A percentile compares a stretch with the other conserved stretches of the same genome.
These are phyloP conservation scores for Chrysaora quinquecirrha DNA, from an alignment of 30 jellyfish, hydroid and myxozoan species.

Conservation along the genomic window DNA sequence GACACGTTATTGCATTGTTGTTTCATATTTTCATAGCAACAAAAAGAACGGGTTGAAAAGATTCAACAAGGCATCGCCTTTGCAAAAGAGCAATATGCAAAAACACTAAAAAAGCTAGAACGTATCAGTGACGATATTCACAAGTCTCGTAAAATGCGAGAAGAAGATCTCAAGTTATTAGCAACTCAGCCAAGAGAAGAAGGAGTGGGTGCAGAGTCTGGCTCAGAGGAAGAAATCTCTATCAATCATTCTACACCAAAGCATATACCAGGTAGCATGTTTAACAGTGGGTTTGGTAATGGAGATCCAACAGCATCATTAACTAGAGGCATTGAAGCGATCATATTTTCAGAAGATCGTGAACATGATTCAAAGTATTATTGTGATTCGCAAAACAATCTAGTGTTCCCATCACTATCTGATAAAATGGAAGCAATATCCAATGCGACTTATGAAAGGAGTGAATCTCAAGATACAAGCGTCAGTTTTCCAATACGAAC, in stretches of 20 bases:
- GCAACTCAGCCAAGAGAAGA: background rate
- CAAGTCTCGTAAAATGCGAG: background rate
- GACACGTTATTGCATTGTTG: background rate
- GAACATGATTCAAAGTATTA: background rate
- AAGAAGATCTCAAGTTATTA: background rate
- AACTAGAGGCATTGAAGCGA: background rate
- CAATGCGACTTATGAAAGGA: background rate
- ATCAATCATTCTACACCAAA: background rate
- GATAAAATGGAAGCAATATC: background rate
- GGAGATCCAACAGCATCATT: background rate
- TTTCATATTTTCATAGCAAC: conserved; percentile 44
- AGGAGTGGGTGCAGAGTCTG: conserved; percentile 12
- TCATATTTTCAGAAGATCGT: background rate
- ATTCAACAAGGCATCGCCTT: conserved; percentile 67
- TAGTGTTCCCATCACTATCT: background rate
- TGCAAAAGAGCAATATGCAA: conserved; percentile 82
- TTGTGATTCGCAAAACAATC: background rate
- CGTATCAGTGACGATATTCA: background rate
- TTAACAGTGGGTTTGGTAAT: background rate
- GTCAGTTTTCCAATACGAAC: background rate
- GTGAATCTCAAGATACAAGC: background rate
- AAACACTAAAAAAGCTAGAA: background rate
- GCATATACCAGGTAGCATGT: background rate
- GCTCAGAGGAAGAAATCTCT: background rate
- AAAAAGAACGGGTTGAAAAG: conserved; percentile 75